Evolutionary conservation across 2,113 vertebrate genomes (phyloP), one percentile per base, ranked within the genome.

Genomic region (Callorhinus ursinus): DNA sequence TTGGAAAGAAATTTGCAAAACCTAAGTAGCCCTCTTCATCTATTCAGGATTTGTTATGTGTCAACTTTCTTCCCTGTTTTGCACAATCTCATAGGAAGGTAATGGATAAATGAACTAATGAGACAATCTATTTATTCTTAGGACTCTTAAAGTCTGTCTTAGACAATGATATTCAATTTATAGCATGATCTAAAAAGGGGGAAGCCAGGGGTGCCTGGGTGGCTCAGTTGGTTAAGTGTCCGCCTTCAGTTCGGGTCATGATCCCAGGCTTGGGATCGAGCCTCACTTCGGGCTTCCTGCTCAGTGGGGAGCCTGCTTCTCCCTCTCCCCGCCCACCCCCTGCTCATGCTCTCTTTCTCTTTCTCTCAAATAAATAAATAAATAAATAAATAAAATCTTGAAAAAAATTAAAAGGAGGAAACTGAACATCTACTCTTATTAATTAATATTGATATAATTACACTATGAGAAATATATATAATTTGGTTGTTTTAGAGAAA

Each of bases 1-100:
- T 55, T 53, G 55, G 21, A 86, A 96, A 51, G 21, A 84, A 94
- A 91, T 88, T 74, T 71, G 3, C 5, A 80, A 96, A 90, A 88
- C 13, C 1, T 76, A 88, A 88, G 8, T 22, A 53, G 8, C 0
- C 1, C 51, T 72, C 67, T 42, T 2, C 5, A 71, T 84, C 7
- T 77, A 31, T 22, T 94, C 21, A 90, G 2, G 2, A 76, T 88
- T 59, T 79, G 16, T 55, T 83, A 24, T 4, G 1, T 51, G 5
- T 76, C 13, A 51, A 51, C 31, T 36, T 69, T 59, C 12, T 86
- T 61, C 5, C 4, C 39, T 71, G 5, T 26, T 46, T 67, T 93
- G 15, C 31, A 57, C 0, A 61, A 22, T 61, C 8, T 69, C 53
- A 46, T 5, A 67, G n/a, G 24, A 88, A 87, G 63, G 65, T 49